Base-by-base conservation (phyloP, 2,797 vertebrate species). In the Sebastes umbrosus region DNA sequence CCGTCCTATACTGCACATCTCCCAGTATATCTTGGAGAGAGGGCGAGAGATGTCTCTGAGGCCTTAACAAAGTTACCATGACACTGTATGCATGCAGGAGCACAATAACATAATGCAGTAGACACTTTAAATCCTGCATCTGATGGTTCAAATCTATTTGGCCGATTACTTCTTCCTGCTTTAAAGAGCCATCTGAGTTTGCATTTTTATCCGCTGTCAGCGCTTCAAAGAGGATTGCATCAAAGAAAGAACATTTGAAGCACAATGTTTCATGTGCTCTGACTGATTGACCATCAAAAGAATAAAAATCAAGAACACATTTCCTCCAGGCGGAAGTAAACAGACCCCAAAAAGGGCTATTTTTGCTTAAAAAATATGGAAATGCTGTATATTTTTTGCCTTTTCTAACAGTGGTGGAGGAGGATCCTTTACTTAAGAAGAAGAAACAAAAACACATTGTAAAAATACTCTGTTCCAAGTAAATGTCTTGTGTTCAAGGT, bases 231-330 rank as follows among this genome's bases (percentile, higher is more conserved):
- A 69, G 78, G 59, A 67, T 80, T 85, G 82, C 83, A 91, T 92
- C 90, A 92, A 89, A 87, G 87, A 76, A 80, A 83, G 46, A 81
- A 63, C 81, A 84, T 69, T 80, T 10, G 57, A 79, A 83, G 71
- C 54, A 50, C 52, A 59, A 86, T 82, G 88, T 87, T 90, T 93
- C 79, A 91, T 93, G 82, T 80, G 69, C 60, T 84, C 70, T 65
- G 84, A 83, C 83, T 84, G 79, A 92, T 73, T 87, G 87, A 79
- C 86, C 82, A 91, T 94, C 92, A 94, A 94, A 94, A 90, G 89
- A 80, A 87, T 79, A 27, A 64, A 77, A 91, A 84, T 75, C 69
- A 80, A 69, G 80, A 83, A 84, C 71, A 64, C 8, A 78, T 89
- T 72, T 75, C 2, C 66, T 78, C 82, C 79, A 81, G 68, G 64